Base-by-base conservation (phyloP, 35 echinoderm and acorn worm genomes). In the Ptychodera flava region DNA sequence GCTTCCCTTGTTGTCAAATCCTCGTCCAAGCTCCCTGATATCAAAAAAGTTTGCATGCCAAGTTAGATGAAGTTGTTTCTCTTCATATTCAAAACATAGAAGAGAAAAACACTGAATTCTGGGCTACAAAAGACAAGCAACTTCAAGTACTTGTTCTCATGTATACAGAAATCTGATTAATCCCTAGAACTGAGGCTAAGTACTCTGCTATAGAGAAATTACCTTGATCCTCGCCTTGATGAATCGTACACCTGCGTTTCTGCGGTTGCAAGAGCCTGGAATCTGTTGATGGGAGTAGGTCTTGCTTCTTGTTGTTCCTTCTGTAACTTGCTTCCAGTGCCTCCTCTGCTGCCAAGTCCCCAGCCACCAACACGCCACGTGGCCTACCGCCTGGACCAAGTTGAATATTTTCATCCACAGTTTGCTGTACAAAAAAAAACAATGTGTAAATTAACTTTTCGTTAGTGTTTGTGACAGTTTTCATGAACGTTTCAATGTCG, bases 391-490 rank as follows among this genome's bases (percentile, higher is more conserved):
- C 88, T 36, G 95, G 92, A 16, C 95, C 95, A 29, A 94, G 85
- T 86, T 97, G 92, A 34, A 97, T 81, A 85, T 94, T 93, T 31
- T 92, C 92, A 83, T 97, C 92, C 53, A 86, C 33, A 16, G 35
- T 15, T 82, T 80, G 84, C 89, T 94, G 91, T 30, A 85, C 34
- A 88, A 38, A 87, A n/a, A n/a, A 77, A 28, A 76, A 31, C 30
- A 80, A 85, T 31, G 28, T 0, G 35, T 28, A 29, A 86, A 52
- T 0, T 30, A 81, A 0, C 27, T 10, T 32, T 22, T 30, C 22
- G 10, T 35, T n/a, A 30, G n/a, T 29, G 6, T 31, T 32, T 80
- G 33, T 87, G 33, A 79, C 77, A 33, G 31, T 87, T 79, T 35
- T 35, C 80, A n/a, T n/a, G n/a, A n/a, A n/a, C n/a, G n/a, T n/a